Percentiles rank a stretch among this genome's conserved stretches.
These are phyloP conservation scores for Babylonia areolata DNA, from an alignment of 1,140 invertebrate species.

Conservation along the genomic window DNA sequence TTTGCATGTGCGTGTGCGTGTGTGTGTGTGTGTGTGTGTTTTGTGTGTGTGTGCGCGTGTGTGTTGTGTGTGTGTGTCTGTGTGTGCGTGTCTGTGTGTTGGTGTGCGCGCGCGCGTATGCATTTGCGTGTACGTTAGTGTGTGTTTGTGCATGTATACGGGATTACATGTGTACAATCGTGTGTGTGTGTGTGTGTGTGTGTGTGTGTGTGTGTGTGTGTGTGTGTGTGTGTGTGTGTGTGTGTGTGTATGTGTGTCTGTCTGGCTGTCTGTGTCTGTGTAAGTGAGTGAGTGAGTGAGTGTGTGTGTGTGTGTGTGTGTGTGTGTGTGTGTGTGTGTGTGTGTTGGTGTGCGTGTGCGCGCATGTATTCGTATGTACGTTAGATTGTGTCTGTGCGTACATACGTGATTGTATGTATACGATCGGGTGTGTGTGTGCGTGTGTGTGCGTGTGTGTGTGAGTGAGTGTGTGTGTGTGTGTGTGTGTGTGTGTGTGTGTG, in stretches of 20 bases:
- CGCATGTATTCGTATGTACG: neutral
- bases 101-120: too few species aligned
- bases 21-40: too few species aligned
- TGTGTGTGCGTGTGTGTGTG: too few species aligned
- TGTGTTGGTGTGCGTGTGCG: neutral
- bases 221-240: neutral
- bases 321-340: neutral
- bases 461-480: too few species aligned
- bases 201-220: neutral
- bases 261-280: too few species aligned
- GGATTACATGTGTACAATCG: neutral
- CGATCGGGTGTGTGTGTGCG: neutral
- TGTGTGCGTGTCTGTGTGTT: too few species aligned
- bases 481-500: too few species aligned
- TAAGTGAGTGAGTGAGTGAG: neutral
- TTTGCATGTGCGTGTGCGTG: too few species aligned
- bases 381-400: neutral
- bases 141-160: neutral
- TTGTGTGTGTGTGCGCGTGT: too few species aligned
- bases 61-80: too few species aligned
- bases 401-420: neutral
- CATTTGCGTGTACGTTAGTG: slow-evolving; percentile 70
- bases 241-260: too few species aligned
- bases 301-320: neutral
- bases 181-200: slow-evolving; percentile 71